These are phyloP conservation scores for Vidua chalybeata DNA, from an alignment of 2,113 vertebrate species.

Conservation along the genomic window DNA sequence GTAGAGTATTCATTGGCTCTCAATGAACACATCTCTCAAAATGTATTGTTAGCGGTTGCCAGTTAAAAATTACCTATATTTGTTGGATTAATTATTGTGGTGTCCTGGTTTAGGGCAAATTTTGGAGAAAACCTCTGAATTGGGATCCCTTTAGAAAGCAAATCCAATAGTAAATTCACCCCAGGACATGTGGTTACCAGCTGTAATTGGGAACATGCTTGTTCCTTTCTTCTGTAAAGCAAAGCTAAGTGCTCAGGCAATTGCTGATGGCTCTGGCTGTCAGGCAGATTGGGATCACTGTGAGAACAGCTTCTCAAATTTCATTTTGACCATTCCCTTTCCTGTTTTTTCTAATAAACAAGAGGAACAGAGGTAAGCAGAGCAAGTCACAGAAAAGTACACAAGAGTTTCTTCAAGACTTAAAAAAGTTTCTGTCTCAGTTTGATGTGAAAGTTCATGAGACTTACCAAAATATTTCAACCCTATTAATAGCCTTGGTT, in stretches of 20 bases:
- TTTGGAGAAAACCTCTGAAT: not conserved
- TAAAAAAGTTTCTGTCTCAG: not conserved
- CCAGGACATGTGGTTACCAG: not conserved
- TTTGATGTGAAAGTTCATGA: conserved; percentile 53
- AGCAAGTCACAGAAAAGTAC: not conserved
- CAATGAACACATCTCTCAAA: not conserved
- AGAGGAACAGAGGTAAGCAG: conserved; percentile 8
- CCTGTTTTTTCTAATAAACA: not conserved
- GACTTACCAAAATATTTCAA: conserved; percentile 29
- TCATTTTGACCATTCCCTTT: not conserved
- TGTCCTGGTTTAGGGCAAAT: not conserved
- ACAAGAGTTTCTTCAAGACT: not conserved
- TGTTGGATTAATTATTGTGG: not conserved
- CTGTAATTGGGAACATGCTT: not conserved
- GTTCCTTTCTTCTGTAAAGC: not conserved
- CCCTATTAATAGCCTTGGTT: conserved; percentile 35
- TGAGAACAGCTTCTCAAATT: not conserved
- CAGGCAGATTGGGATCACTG: not conserved
- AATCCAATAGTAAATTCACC: not conserved
- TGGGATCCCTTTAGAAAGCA: not conserved
- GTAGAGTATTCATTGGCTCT: not conserved
- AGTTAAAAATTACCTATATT: not conserved
- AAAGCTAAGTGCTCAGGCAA: not conserved
- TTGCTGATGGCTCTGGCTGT: not conserved
- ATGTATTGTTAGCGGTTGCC: not conserved